Evolutionary conservation across 1,140 invertebrate species (phyloP).

Genomic region (Drosophila pseudoananassae): DNA sequence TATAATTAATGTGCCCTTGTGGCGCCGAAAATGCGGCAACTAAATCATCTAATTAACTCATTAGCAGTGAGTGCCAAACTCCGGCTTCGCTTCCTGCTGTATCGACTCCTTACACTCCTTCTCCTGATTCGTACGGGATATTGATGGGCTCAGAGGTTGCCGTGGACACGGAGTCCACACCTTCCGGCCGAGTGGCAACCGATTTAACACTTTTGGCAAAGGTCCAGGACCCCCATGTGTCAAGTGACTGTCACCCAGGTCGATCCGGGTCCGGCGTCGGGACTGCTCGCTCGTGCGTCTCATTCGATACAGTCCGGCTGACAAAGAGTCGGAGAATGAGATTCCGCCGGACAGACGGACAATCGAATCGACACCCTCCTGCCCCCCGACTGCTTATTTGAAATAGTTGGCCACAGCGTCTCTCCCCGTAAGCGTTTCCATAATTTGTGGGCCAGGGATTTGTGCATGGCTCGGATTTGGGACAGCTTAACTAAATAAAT

Average conservation of each 20-base stretch:
- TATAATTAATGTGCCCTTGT: slow-evolving; percentile 66
- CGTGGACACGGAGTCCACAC: background rate
- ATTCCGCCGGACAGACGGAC: slow-evolving; percentile 16
- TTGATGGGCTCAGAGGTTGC: slow-evolving; percentile 30
- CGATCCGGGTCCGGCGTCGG: slow-evolving; percentile 33
- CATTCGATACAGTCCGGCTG: slow-evolving; percentile 49
- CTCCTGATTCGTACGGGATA: slow-evolving; percentile 18
- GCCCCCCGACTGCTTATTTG: slow-evolving; percentile 8
- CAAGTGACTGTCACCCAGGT: slow-evolving; percentile 64
- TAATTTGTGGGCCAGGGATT: slow-evolving; percentile 71
- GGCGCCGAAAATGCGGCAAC: slow-evolving; percentile 53
- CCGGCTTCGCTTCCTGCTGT: slow-evolving; percentile 9
- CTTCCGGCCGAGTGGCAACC: slow-evolving; percentile 49
- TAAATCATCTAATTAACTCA: slow-evolving; percentile 80
- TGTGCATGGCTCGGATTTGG: slow-evolving; percentile 65
- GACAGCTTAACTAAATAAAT: slow-evolving; percentile 79
- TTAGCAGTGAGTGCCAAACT: slow-evolving; percentile 47
- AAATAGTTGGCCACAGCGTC: slow-evolving; percentile 41
- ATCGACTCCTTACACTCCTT: slow-evolving; percentile 7
- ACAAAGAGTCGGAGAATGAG: slow-evolving; percentile 7
- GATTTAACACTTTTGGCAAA: slow-evolving; percentile 60
- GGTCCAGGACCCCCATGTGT: slow-evolving; percentile 64
- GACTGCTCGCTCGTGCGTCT: slow-evolving; percentile 67
- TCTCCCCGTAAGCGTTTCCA: slow-evolving; percentile 42
- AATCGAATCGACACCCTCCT: slow-evolving; percentile 18